Percentiles rank a stretch among this genome's conserved stretches.
These are phyloP conservation scores for Epirrhoe tristata DNA, from an alignment of 2,888 invertebrate genomes.

Conservation along the genomic window DNA sequence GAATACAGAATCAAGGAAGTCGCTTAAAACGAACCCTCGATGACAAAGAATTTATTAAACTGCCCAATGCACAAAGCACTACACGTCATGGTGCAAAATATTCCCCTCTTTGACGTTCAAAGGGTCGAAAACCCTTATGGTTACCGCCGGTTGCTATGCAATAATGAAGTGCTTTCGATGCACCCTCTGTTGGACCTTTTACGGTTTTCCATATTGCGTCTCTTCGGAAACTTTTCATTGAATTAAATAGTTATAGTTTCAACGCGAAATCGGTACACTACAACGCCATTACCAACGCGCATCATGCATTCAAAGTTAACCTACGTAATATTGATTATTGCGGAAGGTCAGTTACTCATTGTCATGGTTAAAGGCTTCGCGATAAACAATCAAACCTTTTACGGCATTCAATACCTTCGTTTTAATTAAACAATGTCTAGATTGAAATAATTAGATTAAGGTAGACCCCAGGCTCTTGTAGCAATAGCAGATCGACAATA, in stretches of 20 bases:
- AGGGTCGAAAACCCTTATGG: slow-evolving; percentile 14
- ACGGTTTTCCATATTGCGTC: slow-evolving; percentile 10
- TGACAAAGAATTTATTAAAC: not conserved
- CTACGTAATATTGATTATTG: slow-evolving; percentile 22
- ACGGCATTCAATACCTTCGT: not conserved
- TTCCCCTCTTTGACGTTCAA: slow-evolving; percentile 21
- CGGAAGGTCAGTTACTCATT: slow-evolving; percentile 27
- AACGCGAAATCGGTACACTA: not conserved
- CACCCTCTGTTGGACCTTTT: slow-evolving; percentile 22
- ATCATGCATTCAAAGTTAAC: slow-evolving; percentile 5
- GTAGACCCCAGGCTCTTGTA: slow-evolving; percentile 14
- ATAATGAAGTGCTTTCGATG: slow-evolving; percentile 22
- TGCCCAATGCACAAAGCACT: not conserved
- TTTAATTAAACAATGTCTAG: not conserved
- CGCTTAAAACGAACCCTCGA: not conserved
- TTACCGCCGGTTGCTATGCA: slow-evolving; percentile 14
- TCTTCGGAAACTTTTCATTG: not conserved
- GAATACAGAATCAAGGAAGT: not conserved
- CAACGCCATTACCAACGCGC: not conserved
- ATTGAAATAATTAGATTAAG: not conserved
- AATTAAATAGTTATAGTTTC: not conserved
- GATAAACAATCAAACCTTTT: slow-evolving; percentile 1
- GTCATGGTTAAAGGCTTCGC: slow-evolving; percentile 23
- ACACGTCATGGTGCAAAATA: slow-evolving; percentile 7
- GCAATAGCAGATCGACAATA: slow-evolving; percentile 34